These are phyloP conservation scores for Cistogaster globosa DNA, from an alignment of 2,888 invertebrate genomes.

Conservation along the genomic window DNA sequence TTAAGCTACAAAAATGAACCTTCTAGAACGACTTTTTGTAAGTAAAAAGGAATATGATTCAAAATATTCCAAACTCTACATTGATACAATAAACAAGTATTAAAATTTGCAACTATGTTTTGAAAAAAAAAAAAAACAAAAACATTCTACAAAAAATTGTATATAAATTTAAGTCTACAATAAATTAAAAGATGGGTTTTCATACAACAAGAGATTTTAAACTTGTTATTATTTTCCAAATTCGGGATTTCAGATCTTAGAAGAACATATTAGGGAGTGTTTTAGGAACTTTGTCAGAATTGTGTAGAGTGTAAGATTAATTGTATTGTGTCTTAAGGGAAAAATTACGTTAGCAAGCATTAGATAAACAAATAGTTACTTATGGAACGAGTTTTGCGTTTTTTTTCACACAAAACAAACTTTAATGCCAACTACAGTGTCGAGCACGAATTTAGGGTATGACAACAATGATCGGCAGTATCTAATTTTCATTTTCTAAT, in stretches of 20 bases:
- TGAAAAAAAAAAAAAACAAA: neutral
- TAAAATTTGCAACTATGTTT: neutral
- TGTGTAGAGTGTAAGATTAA: slow-evolving; percentile 32
- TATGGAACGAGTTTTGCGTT: neutral
- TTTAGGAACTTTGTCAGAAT: neutral
- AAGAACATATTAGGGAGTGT: neutral
- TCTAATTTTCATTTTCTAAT: slow-evolving; percentile 52
- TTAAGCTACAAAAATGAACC: neutral
- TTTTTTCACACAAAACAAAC: slow-evolving; percentile 29
- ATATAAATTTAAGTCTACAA: too few relatives aligned
- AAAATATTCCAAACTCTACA: too few relatives aligned
- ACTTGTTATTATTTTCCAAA: neutral
- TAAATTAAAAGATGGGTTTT: too few relatives aligned
- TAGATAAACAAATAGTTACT: slow-evolving; percentile 11
- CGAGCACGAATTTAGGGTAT: slow-evolving; percentile 30
- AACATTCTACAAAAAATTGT: neutral
- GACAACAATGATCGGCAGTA: slow-evolving; percentile 50
- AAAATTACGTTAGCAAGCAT: slow-evolving; percentile 8
- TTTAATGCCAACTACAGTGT: slow-evolving; percentile 31
- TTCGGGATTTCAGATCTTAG: neutral
- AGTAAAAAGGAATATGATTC: too few relatives aligned
- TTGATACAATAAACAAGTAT: too few relatives aligned
- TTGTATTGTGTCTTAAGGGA: slow-evolving; percentile 12
- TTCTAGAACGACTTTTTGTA: neutral
- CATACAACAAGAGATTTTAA: neutral